Percentiles rank a stretch among this genome's conserved stretches.
Conservation (phyloP, 2,797 vertebrate genomes). For the Dermochelys coriacea region DNA sequence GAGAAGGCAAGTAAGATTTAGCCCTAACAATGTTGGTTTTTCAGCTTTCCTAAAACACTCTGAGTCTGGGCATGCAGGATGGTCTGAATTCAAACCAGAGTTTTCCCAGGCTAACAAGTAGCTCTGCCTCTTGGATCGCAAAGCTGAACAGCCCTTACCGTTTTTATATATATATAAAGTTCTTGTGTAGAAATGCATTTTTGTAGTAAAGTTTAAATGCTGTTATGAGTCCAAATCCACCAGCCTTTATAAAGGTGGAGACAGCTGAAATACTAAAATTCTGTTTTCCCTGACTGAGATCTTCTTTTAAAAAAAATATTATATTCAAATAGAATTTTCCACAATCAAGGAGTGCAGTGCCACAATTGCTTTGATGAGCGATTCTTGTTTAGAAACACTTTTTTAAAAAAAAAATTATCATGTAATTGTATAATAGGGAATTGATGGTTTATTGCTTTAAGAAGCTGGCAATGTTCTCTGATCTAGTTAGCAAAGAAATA, state of each 20-base stretch:
- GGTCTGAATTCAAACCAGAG: background rate
- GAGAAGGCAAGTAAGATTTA: background rate
- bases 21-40: background rate
- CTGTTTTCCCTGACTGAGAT: background rate
- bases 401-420: background rate
- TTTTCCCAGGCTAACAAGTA: background rate
- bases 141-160: background rate
- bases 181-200: background rate
- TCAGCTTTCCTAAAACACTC: background rate
- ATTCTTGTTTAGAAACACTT: background rate
- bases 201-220: background rate
- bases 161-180: background rate
- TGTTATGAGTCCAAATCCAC: background rate
- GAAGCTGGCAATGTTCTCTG: background rate
- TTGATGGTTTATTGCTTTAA: slow-evolving; percentile 18
- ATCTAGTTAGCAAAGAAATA: background rate
- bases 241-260: background rate
- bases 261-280: background rate
- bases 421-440: background rate
- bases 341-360: background rate
- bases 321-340: background rate
- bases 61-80: background rate
- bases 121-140: background rate
- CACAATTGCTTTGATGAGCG: background rate
- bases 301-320: background rate